These are phyloP conservation scores for Tiliacea citrago DNA, from an alignment of 2,888 invertebrate genomes.

Conservation along the genomic window DNA sequence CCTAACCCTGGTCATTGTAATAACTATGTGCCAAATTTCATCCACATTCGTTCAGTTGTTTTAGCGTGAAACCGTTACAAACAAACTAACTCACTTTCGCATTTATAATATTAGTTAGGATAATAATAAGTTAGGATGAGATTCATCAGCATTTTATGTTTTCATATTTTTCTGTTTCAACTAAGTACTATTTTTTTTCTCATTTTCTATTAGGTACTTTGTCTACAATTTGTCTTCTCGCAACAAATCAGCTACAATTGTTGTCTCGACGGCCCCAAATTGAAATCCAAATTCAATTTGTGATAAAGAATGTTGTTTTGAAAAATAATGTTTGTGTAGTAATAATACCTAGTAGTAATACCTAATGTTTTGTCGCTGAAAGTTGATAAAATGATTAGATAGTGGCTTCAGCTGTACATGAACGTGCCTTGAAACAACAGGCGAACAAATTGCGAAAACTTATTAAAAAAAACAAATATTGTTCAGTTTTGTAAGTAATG, in stretches of 20 bases:
- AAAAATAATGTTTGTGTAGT: conserved; percentile 13
- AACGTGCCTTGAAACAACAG: not conserved
- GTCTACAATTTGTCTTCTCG: conserved; percentile 44
- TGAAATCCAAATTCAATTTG: conserved; percentile 58
- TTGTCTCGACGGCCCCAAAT: conserved; percentile 46
- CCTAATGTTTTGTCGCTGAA: too few relatives aligned
- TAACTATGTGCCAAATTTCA: too few relatives aligned
- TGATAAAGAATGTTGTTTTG: too few relatives aligned
- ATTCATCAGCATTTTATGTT: too few relatives aligned
- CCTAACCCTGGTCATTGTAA: too few relatives aligned
- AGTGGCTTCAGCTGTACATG: not conserved
- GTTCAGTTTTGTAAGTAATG: not conserved
- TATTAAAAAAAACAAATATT: not conserved
- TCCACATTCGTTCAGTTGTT: too few relatives aligned
- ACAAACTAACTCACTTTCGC: too few relatives aligned
- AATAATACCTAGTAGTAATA: too few relatives aligned
- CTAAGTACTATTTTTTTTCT: conserved; percentile 8
- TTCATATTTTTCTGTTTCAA: not conserved
- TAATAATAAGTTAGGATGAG: too few relatives aligned
- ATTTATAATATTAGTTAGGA: too few relatives aligned
- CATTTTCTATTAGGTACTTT: conserved; percentile 28
- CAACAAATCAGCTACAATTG: conserved; percentile 57
- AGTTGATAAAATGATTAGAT: not conserved
- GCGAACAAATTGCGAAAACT: not conserved
- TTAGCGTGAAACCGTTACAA: too few relatives aligned